Evolutionary conservation across 1,140 invertebrate genomes (phyloP), one percentile per base, ranked within the genome.

Genomic region (Pectinophora gossypiella): DNA sequence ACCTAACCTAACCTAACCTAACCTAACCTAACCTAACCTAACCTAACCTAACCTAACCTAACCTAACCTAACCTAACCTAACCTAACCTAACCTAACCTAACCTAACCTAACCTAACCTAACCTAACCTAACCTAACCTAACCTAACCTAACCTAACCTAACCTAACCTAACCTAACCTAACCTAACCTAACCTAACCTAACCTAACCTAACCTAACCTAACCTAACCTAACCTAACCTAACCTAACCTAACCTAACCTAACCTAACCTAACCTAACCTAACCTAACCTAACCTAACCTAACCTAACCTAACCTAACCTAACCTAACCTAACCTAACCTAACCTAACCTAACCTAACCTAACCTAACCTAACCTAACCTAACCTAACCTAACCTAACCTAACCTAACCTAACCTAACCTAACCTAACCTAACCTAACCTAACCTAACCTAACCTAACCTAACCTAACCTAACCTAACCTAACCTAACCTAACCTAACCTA

Each of bases 181-280:
- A 61, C 54, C 49, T 49, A 61, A 23, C 22, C 22, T 23, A 23
- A 23, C 22, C 22, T 23, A 23, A 23, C 22, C 22, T 10, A 23
- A 23, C 22, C 22, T 23, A 23, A 23, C 22, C 22, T 10, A 23
- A 23, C 22, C 22, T 23, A 23, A 23, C 22, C 22, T 23, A 23
- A 23, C 22, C 22, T 10, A 23, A 23, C 22, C 58, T 52, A 56
- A 61, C 67, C 67, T 69, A 72, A 69, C 68, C 63, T 65, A 69
- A 69, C 68, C 60, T 68, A 69, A 72, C 68, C 58, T 61, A 69
- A 69, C 67, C 67, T 72, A 72, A 68, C 65, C 64, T 48, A 52
- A 58, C 56, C 46, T 46, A 49, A 46, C 19, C 44, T 46, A 46
- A 46, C 44, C 44, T 15, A 46, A 46, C 44, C 44, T 46, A 46